These are phyloP conservation scores for Conopomorpha cramerella DNA, from an alignment of 1,140 invertebrate species.

Conservation along the genomic window DNA sequence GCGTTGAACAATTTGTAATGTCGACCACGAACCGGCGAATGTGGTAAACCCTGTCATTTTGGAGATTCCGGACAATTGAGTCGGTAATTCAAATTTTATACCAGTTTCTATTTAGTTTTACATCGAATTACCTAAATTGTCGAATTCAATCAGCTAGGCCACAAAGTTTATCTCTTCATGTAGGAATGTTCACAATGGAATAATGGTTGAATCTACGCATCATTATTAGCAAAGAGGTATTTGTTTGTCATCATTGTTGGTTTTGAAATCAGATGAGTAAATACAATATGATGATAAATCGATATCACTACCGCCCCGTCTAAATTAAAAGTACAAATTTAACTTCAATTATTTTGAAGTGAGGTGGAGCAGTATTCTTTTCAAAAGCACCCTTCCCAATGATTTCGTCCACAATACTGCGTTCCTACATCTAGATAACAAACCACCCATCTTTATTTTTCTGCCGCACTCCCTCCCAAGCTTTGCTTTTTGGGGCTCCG, in stretches of 20 bases:
- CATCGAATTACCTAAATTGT: too few species aligned
- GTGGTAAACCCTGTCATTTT: conserved; percentile 1
- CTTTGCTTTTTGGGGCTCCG: conserved; percentile 31
- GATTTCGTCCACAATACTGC: conserved; percentile 49
- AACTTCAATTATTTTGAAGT: conserved; percentile 57
- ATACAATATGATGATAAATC: too few species aligned
- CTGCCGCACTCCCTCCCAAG: conserved; percentile 21
- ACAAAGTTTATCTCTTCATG: too few species aligned
- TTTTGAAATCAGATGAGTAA: too few species aligned
- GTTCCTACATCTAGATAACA: conserved; percentile 52
- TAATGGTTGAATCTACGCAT: too few species aligned
- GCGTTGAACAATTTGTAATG: conserved; percentile 20
- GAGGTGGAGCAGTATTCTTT: conserved; percentile 39
- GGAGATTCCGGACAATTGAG: too few species aligned
- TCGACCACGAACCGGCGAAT: conserved; percentile 24
- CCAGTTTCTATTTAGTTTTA: too few species aligned
- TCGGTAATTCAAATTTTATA: too few species aligned
- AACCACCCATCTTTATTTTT: conserved; percentile 44
- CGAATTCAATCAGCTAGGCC: too few species aligned
- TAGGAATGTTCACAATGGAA: too few species aligned
- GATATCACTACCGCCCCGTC: conserved; percentile 13
- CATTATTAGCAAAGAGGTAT: too few species aligned
- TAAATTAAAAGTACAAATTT: conserved; percentile 54
- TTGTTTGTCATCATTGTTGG: too few species aligned
- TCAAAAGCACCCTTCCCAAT: conserved; percentile 44